Evolutionary conservation across 2,113 vertebrate species (phyloP).

Genomic region (Halichoerus grypus): DNA sequence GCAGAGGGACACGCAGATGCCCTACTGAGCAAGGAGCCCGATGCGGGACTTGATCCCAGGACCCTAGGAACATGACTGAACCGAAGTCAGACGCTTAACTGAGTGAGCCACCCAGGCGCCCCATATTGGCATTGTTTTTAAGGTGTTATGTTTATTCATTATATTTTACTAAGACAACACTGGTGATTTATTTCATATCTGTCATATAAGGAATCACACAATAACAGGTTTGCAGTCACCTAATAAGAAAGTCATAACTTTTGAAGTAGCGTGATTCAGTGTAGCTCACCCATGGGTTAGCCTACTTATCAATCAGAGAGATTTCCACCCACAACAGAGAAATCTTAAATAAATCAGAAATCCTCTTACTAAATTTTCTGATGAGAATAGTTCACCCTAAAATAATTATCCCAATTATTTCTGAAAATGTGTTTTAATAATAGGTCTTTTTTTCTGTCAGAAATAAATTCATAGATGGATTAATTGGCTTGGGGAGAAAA

Average conservation of each 20-base stretch:
- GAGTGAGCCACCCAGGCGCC: neutral
- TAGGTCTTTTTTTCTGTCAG: conserved; percentile 46
- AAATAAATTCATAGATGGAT: conserved; percentile 46
- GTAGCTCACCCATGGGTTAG: neutral
- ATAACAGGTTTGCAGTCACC: neutral
- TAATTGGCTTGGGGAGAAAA: neutral
- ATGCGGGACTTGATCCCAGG: neutral
- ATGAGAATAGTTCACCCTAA: conserved; percentile 27
- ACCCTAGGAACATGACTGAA: neutral
- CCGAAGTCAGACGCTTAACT: neutral
- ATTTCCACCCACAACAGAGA: neutral
- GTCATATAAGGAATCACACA: neutral
- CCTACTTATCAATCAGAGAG: neutral
- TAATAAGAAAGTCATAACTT: neutral
- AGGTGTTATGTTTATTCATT: neutral
- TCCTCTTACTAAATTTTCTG: conserved; percentile 7
- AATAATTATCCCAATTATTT: conserved; percentile 54
- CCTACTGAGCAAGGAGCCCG: neutral
- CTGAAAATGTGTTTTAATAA: conserved; percentile 54
- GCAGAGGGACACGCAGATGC: neutral
- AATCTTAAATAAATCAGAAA: conserved; percentile 44
- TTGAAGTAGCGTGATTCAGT: conserved; percentile 17
- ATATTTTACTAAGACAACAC: neutral
- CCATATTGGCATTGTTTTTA: neutral
- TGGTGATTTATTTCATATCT: conserved; percentile 12